Base-by-base conservation (phyloP, 2,888 invertebrate species). In the Stenotaenia linearis region DNA sequence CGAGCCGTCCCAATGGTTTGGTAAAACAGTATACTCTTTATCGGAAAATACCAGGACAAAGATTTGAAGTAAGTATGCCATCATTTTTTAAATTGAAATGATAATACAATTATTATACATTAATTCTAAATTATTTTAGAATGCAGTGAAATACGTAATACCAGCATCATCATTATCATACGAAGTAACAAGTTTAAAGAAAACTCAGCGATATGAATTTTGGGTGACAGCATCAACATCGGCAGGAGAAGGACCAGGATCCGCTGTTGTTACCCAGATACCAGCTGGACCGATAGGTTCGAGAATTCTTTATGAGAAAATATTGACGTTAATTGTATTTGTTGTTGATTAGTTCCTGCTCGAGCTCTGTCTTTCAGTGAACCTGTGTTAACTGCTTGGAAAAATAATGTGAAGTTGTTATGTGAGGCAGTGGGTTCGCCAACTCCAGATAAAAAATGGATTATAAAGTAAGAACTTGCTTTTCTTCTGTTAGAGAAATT, bases 281-380 rank as follows among this genome's bases (percentile, higher is more conserved):
- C 85, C 86, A 6, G 83, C 82, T 15, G 82, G 84, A 28, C 83
- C 84, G 80, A 85, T 79, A 77, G 80, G 81, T 81, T 40, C n/a
- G 4, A 81, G 18, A n/a, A n/a, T n/a, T n/a, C n/a, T n/a, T n/a
- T 18, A 45, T 0, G 2, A 21, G n/a, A 9, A 6, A 21, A 21
- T 56, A 3, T 23, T 56, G 25, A 18, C 3, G 12, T 28, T 28
- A 6, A 12, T 78, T 21, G 15, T 25, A 30, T 78, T 23, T 1
- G 25, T 78, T 18, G 18, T 75, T 82, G 85, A 88, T 81, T 85
- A 93, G 97, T 96, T 80, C 94, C 96, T 75, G 97, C 97, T 0
- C 94, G 94, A 86, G 96, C 97, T 83, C 96, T 96, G 74, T 96
- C 96, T 0, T 97, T 97, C 87, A 95, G 97, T 85, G 94, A 94